Percentiles rank a stretch among this genome's conserved stretches.
Evolutionary conservation across 2,888 invertebrate species (phyloP).

Genomic region (Craniophora ligustri): DNA sequence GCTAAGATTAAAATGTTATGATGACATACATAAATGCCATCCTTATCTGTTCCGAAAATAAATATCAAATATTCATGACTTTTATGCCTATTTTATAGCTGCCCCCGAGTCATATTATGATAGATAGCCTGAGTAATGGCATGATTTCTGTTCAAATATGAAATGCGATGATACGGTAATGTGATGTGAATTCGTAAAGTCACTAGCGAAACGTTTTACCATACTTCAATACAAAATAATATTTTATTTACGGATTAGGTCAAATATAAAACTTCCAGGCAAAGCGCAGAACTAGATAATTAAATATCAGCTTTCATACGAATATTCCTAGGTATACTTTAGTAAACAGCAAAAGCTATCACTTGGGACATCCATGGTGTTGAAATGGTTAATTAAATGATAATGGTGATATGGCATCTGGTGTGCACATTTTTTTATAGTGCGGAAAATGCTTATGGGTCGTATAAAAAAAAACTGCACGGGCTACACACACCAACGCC

Average conservation of each 20-base stretch:
- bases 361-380: too few species aligned
- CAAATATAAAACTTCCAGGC: too few species aligned
- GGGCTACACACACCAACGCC: too few species aligned
- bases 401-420: background rate
- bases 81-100: conserved; percentile 10
- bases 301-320: too few species aligned
- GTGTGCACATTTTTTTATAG: too few species aligned
- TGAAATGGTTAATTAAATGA: too few species aligned
- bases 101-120: background rate
- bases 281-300: too few species aligned
- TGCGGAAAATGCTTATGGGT: too few species aligned
- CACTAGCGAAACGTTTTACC: background rate
- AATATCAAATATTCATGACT: conserved; percentile 18
- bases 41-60: conserved; percentile 10
- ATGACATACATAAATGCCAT: conserved; percentile 1
- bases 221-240: background rate
- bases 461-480: too few species aligned
- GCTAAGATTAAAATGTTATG: conserved; percentile 2
- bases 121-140: background rate
- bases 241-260: too few species aligned
- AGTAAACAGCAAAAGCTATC: too few species aligned
- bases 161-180: background rate
- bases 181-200: background rate
- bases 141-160: background rate
- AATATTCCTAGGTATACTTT: too few species aligned